Evolutionary conservation across 2,888 invertebrate species (phyloP).

Genomic region (Dolichomitus sp.): DNA sequence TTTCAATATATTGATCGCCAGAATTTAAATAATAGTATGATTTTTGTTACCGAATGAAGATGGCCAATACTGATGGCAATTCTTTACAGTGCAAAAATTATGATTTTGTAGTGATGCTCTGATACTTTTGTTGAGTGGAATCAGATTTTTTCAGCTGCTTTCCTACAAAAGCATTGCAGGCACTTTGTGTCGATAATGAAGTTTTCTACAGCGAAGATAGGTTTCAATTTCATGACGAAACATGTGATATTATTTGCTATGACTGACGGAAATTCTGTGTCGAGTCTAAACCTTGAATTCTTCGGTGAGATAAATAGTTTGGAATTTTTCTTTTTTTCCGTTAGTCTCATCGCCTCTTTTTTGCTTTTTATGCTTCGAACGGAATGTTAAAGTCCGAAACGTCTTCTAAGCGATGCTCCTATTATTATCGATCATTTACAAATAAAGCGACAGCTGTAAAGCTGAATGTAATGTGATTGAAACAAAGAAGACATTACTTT

Average conservation of each 20-base stretch:
- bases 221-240: not conserved
- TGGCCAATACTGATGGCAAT: constrained; percentile 7
- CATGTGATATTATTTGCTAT: not conserved
- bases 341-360: constrained; percentile 41
- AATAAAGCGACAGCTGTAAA: not conserved
- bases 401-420: constrained; percentile 18
- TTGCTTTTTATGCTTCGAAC: not conserved
- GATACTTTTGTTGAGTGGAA: not conserved
- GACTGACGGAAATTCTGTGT: not conserved
- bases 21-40: constrained; percentile 9
- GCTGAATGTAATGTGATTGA: constrained; percentile 45
- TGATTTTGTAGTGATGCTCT: not conserved
- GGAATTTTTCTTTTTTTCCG: constrained; percentile 4
- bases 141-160: not conserved
- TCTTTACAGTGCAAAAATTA: not conserved
- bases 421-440: constrained; percentile 25
- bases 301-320: not conserved
- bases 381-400: constrained; percentile 7
- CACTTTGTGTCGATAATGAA: not conserved
- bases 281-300: not conserved
- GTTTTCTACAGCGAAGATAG: not conserved
- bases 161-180: not conserved
- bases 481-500: constrained; percentile 61
- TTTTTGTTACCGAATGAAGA: constrained; percentile 47
- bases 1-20: not conserved